phyloP scores from a whole-genome alignment of 2,888 invertebrate species.

The Eupithecia centaureata region DNA sequence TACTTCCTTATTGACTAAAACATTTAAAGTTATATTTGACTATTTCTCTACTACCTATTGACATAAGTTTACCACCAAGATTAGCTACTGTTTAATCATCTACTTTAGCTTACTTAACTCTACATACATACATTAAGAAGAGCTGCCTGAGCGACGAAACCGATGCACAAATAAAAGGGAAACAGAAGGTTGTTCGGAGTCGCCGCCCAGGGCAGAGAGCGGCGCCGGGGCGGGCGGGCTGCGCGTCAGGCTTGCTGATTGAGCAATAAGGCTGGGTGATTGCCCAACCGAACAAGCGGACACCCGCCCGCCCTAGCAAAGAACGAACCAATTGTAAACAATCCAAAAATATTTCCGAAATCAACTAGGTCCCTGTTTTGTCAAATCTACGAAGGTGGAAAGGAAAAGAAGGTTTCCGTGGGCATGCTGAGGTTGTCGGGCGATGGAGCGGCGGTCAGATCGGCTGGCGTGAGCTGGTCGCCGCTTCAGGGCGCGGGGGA shows the following conservation, averaged over 20 bases:
- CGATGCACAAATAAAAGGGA: conserved; percentile 50
- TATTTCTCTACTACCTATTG: conserved; percentile 78
- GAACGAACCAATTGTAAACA: conserved; percentile 57
- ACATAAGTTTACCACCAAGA: conserved; percentile 84
- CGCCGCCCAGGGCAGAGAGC: conserved; percentile 65
- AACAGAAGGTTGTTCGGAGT: conserved; percentile 59
- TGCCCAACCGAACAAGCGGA: conserved; percentile 87
- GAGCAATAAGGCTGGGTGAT: conserved; percentile 90
- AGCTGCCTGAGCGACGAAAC: conserved; percentile 66
- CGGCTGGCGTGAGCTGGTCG: conserved; percentile 72
- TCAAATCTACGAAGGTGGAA: conserved; percentile 61
- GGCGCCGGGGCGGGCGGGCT: conserved; percentile 72
- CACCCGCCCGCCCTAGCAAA: conserved; percentile 74
- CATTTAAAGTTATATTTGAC: conserved; percentile 77
- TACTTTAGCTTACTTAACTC: conserved; percentile 79
- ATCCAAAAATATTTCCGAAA: conserved; percentile 79
- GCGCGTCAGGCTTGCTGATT: conserved; percentile 83
- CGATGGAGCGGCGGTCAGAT: conserved; percentile 76
- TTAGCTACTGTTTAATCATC: conserved; percentile 70
- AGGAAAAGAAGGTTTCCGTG: conserved; percentile 75
- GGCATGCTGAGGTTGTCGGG: conserved; percentile 69
- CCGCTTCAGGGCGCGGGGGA: conserved; percentile 64
- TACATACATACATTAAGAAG: conserved; percentile 82
- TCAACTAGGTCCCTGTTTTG: conserved; percentile 81
- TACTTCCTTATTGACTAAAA: conserved; percentile 78